Percentiles rank a stretch among this genome's conserved stretches.
phyloP scores from a whole-genome alignment of 2,888 invertebrate genomes.

The Eilema depressum region DNA sequence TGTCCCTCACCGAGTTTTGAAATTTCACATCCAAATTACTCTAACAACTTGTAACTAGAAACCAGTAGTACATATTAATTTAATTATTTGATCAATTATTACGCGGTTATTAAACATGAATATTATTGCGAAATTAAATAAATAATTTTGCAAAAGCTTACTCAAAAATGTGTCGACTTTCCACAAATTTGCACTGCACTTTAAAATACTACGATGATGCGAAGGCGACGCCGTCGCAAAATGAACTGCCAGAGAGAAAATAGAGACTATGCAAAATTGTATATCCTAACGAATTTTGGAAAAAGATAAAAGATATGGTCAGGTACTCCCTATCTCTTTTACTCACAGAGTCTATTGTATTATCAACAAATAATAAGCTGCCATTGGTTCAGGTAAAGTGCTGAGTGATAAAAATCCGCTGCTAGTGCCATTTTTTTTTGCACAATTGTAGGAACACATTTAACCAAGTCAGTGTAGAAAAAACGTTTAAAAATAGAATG shows the following conservation, averaged over 20 bases:
- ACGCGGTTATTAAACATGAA: background rate
- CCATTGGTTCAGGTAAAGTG: background rate
- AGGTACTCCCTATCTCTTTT: background rate
- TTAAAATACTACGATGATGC: background rate
- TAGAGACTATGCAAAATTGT: background rate
- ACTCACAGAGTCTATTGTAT: conserved; percentile 4
- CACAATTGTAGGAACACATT: background rate
- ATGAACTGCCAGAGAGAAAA: background rate
- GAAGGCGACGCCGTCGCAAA: background rate
- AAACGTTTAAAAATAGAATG: background rate
- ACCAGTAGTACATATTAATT: too few relatives aligned
- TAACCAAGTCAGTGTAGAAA: background rate
- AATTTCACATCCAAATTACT: too few relatives aligned
- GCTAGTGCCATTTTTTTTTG: background rate
- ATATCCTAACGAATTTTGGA: background rate
- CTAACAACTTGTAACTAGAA: too few relatives aligned
- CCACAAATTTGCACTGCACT: background rate
- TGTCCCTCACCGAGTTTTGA: too few relatives aligned
- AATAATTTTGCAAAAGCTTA: background rate
- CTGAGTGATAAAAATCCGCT: background rate
- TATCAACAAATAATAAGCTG: background rate
- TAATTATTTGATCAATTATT: too few relatives aligned
- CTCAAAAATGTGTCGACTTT: background rate
- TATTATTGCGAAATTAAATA: background rate
- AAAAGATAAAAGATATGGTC: background rate